phyloP scores from a whole-genome alignment of 2,113 vertebrate genomes.

The Arizona elegans region DNA sequence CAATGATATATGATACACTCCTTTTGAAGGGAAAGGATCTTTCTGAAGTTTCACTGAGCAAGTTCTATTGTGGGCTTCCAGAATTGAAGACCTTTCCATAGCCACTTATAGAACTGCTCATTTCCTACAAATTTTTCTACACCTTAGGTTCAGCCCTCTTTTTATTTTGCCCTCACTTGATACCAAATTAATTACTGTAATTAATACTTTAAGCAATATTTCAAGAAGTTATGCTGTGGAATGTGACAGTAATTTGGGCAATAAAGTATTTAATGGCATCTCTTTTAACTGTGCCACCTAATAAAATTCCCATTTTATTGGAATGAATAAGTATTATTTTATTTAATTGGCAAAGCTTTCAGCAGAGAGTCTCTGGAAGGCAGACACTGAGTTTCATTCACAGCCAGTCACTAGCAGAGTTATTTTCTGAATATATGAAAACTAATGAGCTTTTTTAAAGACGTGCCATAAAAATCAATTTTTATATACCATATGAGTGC shows the following conservation, averaged over 20 bases:
- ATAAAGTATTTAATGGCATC: slow-evolving; percentile 25
- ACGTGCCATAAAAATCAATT: slow-evolving; percentile 36
- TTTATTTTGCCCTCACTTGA: slow-evolving; percentile 18
- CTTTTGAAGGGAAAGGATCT: neutral
- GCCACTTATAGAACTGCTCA: neutral
- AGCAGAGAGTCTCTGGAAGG: neutral
- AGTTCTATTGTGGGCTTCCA: neutral
- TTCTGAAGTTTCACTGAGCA: neutral
- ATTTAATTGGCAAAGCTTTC: neutral
- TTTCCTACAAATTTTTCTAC: neutral
- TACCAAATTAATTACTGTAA: slow-evolving; percentile 26
- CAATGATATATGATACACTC: neutral
- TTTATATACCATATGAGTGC: slow-evolving; percentile 28
- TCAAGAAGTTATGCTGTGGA: neutral
- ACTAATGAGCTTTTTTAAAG: slow-evolving; percentile 31
- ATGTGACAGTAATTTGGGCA: slow-evolving; percentile 2
- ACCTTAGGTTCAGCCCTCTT: neutral
- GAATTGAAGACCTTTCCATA: neutral
- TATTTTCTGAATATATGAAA: slow-evolving; percentile 1
- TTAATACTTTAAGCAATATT: slow-evolving; percentile 24
- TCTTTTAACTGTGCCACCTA: slow-evolving; percentile 8
- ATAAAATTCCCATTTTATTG: slow-evolving; percentile 18
- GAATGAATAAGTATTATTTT: neutral
- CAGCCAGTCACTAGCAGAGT: slow-evolving; percentile 12
- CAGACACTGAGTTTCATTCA: slow-evolving; percentile 3